phyloP scores from a whole-genome alignment of 2,113 vertebrate species.

The Ictalurus punctatus region DNA sequence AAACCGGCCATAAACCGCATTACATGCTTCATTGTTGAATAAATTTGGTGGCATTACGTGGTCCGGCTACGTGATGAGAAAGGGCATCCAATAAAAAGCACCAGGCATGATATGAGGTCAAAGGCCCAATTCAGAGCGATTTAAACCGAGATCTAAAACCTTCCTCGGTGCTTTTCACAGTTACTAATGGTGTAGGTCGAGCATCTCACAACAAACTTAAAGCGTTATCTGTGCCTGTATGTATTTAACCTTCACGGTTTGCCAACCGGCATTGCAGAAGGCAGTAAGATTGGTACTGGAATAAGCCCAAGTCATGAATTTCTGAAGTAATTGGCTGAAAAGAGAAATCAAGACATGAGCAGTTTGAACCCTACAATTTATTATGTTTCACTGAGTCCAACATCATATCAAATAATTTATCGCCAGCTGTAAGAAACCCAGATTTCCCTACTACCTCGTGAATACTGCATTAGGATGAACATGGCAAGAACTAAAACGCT shows the following conservation, averaged over 20 bases:
- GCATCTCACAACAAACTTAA: neutral
- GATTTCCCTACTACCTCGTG: neutral
- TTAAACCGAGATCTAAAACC: conserved; percentile 35
- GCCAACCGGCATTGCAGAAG: neutral
- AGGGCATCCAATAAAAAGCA: conserved; percentile 42
- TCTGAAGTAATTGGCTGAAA: neutral
- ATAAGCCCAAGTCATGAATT: conserved; percentile 7
- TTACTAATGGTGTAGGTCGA: conserved; percentile 22
- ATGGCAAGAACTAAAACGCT: neutral
- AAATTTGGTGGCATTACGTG: conserved; percentile 28
- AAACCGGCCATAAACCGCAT: conserved; percentile 41
- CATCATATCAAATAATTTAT: conserved; percentile 12
- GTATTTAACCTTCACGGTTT: conserved; percentile 20
- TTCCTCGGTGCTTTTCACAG: conserved; percentile 23
- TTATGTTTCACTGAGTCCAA: conserved; percentile 14
- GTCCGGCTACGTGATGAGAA: conserved; percentile 30
- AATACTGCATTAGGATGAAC: neutral
- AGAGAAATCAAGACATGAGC: conserved; percentile 14
- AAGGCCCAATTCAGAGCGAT: conserved; percentile 38
- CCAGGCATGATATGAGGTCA: conserved; percentile 46
- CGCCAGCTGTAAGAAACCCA: neutral
- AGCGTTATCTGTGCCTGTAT: neutral
- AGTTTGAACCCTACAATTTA: neutral
- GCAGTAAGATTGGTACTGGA: neutral
- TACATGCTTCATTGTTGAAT: conserved; percentile 33